Conservation (phyloP, 2,797 vertebrate species). For the Dendrocincla tyrannina region DNA sequence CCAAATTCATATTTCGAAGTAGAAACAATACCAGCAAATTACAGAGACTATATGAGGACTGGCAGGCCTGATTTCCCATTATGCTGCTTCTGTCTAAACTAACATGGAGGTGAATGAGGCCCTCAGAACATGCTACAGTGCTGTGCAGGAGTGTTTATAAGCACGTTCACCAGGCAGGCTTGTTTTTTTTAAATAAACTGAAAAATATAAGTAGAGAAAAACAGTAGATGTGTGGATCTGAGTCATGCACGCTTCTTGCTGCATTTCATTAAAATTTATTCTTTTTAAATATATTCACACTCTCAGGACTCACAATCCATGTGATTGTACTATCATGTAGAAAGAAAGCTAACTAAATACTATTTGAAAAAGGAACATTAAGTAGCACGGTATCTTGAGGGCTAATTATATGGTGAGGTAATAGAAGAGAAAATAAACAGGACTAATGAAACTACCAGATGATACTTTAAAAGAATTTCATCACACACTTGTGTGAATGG, state of each 20-base stretch:
- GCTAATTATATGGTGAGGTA: constrained; percentile 21
- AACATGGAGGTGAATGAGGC: not conserved
- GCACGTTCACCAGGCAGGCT: not conserved
- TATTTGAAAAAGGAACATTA: not conserved
- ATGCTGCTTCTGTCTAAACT: not conserved
- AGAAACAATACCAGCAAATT: constrained; percentile 23
- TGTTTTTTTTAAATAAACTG: not conserved
- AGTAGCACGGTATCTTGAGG: not conserved
- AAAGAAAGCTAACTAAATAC: constrained; percentile 7
- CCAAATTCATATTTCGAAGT: not conserved
- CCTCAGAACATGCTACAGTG: not conserved
- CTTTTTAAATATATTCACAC: constrained; percentile 22
- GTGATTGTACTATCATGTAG: constrained; percentile 24
- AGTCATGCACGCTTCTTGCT: not conserved
- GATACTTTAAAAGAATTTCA: not conserved
- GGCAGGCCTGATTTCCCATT: not conserved
- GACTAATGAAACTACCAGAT: not conserved
- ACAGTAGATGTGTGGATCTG: not conserved
- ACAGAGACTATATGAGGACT: not conserved
- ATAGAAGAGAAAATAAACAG: constrained; percentile 17
- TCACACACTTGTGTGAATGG: not conserved
- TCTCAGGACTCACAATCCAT: constrained; percentile 30
- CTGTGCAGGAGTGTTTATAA: not conserved
- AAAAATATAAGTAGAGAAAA: not conserved
- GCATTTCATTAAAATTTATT: constrained; percentile 55